Base-by-base conservation (phyloP, 2,797 vertebrate species). In the Hippocampus kuda region DNA sequence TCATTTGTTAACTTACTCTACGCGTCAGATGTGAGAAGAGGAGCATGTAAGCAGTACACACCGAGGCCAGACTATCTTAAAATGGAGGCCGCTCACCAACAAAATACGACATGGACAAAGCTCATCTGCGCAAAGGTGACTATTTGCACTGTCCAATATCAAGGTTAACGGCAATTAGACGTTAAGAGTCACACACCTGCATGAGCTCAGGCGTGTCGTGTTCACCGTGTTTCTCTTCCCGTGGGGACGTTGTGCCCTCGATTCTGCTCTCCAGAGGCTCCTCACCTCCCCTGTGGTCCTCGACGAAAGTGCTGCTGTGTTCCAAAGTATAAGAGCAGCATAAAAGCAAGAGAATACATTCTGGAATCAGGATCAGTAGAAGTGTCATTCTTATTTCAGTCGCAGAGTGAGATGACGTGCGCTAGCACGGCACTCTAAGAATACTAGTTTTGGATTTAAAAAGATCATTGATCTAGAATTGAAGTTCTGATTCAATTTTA, bases 221-320 rank as follows among this genome's bases (percentile, higher is more conserved):
- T 2, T 91, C 91, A 0, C 92, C 93, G 60, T 90, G 93, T 57
- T 90, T 91, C 67, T 92, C 91, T 49, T 95, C 92, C 77, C 94
- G 92, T 88, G 94, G 84, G 8, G 90, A 92, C 85, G 93, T 51
- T 4, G 65, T 94, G 70, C 93, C 87, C 73, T 90, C 89, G 0
- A 88, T 92, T 69, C 88, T 89, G 73, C 87, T 93, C 41, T 91
- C 91, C 53, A 80, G 67, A 78, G 84, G 89, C 24, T 93, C 92
- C 77, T 92, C 92, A 1, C 10, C 24, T 24, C 41, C 68, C 18
- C 26, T 8, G 77, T 92, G 94, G 70, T 92, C 93, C 72, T 93
- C 91, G 15, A 92, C 92, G 11, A 92, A 93, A 73, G 92, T 91
- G 0, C 92, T 92, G 80, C 92, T 93, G 81, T 68, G 67, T 63